phyloP scores from a whole-genome alignment of 2,888 invertebrate species.

The Micropterix aruncella region DNA sequence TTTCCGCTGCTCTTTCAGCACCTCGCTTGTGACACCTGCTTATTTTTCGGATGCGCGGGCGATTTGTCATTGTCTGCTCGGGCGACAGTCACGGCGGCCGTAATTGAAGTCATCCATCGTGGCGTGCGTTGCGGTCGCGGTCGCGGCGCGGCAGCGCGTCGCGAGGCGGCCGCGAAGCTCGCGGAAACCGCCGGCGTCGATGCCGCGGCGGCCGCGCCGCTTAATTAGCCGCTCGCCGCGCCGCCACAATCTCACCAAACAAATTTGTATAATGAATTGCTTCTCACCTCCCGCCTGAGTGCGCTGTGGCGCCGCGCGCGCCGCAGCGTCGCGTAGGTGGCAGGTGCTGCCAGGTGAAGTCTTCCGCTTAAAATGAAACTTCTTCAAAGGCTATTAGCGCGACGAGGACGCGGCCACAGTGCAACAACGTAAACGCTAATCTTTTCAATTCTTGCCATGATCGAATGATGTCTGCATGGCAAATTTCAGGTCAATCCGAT shows the following conservation, averaged over 20 bases:
- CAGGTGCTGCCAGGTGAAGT: too few species aligned
- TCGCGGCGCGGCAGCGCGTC: neutral
- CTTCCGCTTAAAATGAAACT: too few species aligned
- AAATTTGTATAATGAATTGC: neutral
- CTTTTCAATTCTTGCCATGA: too few species aligned
- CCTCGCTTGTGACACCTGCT: neutral
- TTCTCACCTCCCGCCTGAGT: neutral
- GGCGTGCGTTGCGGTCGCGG: neutral
- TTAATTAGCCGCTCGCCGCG: neutral
- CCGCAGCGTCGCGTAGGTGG: too few species aligned
- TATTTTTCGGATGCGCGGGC: neutral
- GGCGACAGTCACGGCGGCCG: neutral
- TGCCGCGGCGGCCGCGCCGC: neutral
- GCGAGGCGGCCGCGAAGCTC: too few species aligned
- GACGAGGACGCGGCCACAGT: too few species aligned
- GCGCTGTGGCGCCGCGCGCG: too few species aligned
- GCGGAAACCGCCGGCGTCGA: neutral
- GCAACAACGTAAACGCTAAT: too few species aligned
- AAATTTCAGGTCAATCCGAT: too few species aligned
- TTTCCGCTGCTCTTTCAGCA: neutral
- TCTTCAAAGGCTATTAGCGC: too few species aligned
- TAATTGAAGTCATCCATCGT: neutral
- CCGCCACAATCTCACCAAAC: neutral
- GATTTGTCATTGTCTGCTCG: neutral
- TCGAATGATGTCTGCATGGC: too few species aligned